phyloP scores from a whole-genome alignment of 37 sponge, comb jelly and placozoan species.

The Ephydatia muelleri region DNA sequence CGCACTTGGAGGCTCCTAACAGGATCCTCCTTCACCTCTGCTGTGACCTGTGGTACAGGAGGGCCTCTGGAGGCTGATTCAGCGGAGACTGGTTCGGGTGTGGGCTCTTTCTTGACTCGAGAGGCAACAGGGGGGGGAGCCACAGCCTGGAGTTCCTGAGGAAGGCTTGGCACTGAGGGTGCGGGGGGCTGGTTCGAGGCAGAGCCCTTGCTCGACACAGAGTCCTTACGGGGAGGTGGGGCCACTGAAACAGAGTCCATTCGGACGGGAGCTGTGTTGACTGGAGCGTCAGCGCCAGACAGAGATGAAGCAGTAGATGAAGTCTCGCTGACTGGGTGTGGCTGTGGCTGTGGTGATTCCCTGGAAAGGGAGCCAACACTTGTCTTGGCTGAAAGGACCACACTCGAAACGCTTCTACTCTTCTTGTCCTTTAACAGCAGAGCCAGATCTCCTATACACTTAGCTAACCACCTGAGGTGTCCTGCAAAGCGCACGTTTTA shows the following conservation, averaged over 20 bases:
- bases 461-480: conserved; percentile 61
- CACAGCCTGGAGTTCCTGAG: not conserved
- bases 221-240: not conserved
- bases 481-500: conserved; percentile 6
- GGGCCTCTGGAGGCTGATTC: not conserved
- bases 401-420: not conserved
- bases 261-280: not conserved
- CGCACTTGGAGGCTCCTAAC: not conserved
- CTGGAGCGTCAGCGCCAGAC: not conserved
- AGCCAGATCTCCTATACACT: conserved; percentile 49
- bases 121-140: not conserved
- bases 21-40: not conserved
- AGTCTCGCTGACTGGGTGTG: not conserved
- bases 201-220: not conserved
- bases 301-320: not conserved
- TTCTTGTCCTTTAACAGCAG: conserved; percentile 2
- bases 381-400: not conserved
- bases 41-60: not conserved
- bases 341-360: not conserved
- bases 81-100: not conserved
- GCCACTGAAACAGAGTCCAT: not conserved
- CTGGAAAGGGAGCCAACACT: not conserved
- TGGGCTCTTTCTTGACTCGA: not conserved
- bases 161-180: too few relatives aligned
- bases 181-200: too few relatives aligned